Percentiles rank a stretch among this genome's conserved stretches.
Conservation (phyloP, 1,140 invertebrate genomes). For the Sitophilus oryzae region DNA sequence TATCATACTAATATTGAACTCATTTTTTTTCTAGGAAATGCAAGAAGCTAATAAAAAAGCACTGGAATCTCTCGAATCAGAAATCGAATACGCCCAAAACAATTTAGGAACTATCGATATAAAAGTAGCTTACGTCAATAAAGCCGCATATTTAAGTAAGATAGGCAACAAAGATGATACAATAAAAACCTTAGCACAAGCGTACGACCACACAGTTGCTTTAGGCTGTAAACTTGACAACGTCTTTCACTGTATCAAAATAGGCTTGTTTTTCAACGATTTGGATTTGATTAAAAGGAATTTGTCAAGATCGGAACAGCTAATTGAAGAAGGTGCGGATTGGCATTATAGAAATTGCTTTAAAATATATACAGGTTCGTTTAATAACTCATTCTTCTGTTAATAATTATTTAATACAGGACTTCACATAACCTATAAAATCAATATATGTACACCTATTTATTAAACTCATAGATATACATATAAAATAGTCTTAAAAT, state of each 20-base stretch:
- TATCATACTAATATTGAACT: too few species aligned
- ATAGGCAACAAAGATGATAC: slow-evolving; percentile 87
- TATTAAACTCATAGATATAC: too few species aligned
- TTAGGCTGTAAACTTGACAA: slow-evolving; percentile 83
- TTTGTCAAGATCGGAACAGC: slow-evolving; percentile 17
- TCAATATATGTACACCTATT: too few species aligned
- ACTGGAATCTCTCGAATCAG: slow-evolving; percentile 73
- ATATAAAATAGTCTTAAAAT: too few species aligned
- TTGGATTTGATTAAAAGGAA: slow-evolving; percentile 54
- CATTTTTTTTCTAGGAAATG: slow-evolving; percentile 77
- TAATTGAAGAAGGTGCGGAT: slow-evolving; percentile 95
- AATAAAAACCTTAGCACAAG: slow-evolving; percentile 67
- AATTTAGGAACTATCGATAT: slow-evolving; percentile 85
- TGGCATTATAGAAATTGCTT: slow-evolving; percentile 95
- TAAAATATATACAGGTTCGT: slow-evolving; percentile 88
- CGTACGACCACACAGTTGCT: slow-evolving; percentile 84
- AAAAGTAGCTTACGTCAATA: slow-evolving; percentile 74
- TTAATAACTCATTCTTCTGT: too few species aligned
- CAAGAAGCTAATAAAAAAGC: slow-evolving; percentile 72
- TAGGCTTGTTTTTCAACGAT: slow-evolving; percentile 83
- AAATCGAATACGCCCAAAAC: slow-evolving; percentile 86
- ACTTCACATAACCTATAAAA: not conserved
- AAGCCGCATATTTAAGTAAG: slow-evolving; percentile 89
- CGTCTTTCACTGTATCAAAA: slow-evolving; percentile 81
- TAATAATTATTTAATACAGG: too few species aligned